Conservation (phyloP, 1,140 invertebrate species). For the Leguminivora glycinivorella region DNA sequence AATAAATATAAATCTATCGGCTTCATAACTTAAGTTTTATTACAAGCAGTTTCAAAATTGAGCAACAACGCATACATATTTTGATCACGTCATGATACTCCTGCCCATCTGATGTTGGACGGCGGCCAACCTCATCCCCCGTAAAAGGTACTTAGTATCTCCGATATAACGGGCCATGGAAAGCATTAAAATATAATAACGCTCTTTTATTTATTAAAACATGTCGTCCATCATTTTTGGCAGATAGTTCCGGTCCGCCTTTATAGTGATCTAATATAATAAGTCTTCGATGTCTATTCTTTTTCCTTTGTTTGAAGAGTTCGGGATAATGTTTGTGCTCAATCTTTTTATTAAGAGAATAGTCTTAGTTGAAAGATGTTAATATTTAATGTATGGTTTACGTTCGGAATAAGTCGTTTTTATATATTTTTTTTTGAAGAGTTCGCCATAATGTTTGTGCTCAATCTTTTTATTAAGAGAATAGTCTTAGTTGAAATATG, state of each 20-base stretch:
- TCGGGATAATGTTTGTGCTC: no score
- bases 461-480: no score
- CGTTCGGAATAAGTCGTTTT: neutral
- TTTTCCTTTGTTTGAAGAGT: neutral
- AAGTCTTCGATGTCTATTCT: neutral
- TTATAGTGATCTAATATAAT: slow-evolving; percentile 7
- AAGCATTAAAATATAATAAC: slow-evolving; percentile 23
- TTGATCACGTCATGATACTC: slow-evolving; percentile 22
- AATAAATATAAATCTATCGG: no score
- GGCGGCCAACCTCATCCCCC: neutral
- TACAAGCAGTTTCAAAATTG: slow-evolving; percentile 2
- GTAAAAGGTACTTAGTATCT: slow-evolving; percentile 25
- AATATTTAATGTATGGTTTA: no score
- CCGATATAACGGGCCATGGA: slow-evolving; percentile 3
- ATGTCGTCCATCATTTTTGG: slow-evolving; percentile 25
- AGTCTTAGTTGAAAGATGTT: no score
- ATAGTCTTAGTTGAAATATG: no score
- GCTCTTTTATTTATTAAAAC: slow-evolving; percentile 20
- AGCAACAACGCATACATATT: slow-evolving; percentile 16
- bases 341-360: no score
- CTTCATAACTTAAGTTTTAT: neutral
- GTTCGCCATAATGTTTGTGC: neutral
- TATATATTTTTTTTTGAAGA: neutral
- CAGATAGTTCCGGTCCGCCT: neutral
- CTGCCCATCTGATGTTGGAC: neutral